Evolutionary conservation across 1,140 invertebrate species (phyloP).

Genomic region (Tetranychus urticae): DNA sequence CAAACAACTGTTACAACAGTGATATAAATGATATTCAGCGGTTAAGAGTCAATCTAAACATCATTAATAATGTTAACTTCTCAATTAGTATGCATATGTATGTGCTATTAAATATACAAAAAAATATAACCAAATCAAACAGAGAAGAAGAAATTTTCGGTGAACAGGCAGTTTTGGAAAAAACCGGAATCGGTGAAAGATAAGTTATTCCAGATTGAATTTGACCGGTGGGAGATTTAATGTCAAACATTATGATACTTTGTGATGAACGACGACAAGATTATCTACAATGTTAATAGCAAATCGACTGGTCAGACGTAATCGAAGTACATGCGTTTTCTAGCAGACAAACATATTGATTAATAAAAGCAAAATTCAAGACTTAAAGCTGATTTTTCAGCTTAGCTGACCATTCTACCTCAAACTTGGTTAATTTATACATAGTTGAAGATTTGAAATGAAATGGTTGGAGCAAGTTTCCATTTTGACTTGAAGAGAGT

Average conservation of each 20-base stretch:
- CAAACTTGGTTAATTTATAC: slow-evolving; percentile 65
- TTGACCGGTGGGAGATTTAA: slow-evolving; percentile 40
- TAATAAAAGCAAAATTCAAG: slow-evolving; percentile 57
- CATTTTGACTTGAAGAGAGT: slow-evolving; percentile 47
- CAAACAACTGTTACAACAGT: too few relatives aligned
- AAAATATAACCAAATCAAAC: too few relatives aligned
- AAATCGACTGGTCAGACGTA: slow-evolving; percentile 59
- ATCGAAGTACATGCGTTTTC: slow-evolving; percentile 44
- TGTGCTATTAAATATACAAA: too few relatives aligned
- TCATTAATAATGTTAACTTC: too few relatives aligned
- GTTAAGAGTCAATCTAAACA: too few relatives aligned
- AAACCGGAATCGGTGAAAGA: slow-evolving; percentile 37
- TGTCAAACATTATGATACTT: slow-evolving; percentile 53
- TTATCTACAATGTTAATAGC: slow-evolving; percentile 83
- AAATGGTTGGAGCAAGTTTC: slow-evolving; percentile 57
- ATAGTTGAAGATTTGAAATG: slow-evolving; percentile 53
- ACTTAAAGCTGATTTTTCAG: slow-evolving; percentile 35
- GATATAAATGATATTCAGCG: too few relatives aligned
- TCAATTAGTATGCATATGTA: too few relatives aligned
- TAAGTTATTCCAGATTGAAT: slow-evolving; percentile 44
- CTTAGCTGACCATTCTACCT: slow-evolving; percentile 44
- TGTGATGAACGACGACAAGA: slow-evolving; percentile 79
- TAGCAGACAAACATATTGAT: slow-evolving; percentile 25
- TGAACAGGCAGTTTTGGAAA: too few relatives aligned
- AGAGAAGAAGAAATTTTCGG: too few relatives aligned